These are phyloP conservation scores for Caenorhabditis sp. DNA, from an alignment of 2,888 invertebrate genomes.

Conservation along the genomic window DNA sequence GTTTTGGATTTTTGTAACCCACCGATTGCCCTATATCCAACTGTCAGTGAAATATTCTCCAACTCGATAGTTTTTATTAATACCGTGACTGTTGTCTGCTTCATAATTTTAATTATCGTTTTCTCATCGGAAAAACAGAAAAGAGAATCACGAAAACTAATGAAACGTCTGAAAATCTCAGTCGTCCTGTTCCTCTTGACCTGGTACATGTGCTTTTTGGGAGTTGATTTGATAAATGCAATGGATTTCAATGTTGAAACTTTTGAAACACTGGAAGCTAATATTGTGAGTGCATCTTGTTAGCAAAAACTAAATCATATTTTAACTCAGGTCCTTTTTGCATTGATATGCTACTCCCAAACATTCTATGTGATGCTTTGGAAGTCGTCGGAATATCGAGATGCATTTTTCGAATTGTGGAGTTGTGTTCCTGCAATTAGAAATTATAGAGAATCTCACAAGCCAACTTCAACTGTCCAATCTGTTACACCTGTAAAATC, in stretches of 20 bases:
- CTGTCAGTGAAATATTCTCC: neutral
- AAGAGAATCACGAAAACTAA: neutral
- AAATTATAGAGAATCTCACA: neutral
- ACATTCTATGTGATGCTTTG: slow-evolving; percentile 30
- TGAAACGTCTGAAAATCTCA: neutral
- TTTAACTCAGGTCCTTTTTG: neutral
- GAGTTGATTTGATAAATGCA: slow-evolving; percentile 20
- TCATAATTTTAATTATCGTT: neutral
- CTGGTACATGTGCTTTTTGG: slow-evolving; percentile 31
- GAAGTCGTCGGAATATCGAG: slow-evolving; percentile 26
- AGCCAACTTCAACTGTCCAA: neutral
- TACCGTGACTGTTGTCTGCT: neutral
- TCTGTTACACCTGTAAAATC: too few species aligned
- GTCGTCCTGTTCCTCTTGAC: neutral
- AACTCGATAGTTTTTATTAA: neutral
- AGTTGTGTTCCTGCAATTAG: neutral
- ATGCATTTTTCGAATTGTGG: slow-evolving; percentile 26
- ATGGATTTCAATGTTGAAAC: slow-evolving; percentile 4
- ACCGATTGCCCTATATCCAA: neutral
- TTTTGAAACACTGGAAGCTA: neutral
- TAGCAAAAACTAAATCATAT: neutral
- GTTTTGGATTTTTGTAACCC: neutral
- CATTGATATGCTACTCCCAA: slow-evolving; percentile 15
- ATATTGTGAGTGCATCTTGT: slow-evolving; percentile 2
- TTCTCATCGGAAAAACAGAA: neutral